phyloP scores from a whole-genome alignment of 2,797 vertebrate species.

The Sebastes itinus region DNA sequence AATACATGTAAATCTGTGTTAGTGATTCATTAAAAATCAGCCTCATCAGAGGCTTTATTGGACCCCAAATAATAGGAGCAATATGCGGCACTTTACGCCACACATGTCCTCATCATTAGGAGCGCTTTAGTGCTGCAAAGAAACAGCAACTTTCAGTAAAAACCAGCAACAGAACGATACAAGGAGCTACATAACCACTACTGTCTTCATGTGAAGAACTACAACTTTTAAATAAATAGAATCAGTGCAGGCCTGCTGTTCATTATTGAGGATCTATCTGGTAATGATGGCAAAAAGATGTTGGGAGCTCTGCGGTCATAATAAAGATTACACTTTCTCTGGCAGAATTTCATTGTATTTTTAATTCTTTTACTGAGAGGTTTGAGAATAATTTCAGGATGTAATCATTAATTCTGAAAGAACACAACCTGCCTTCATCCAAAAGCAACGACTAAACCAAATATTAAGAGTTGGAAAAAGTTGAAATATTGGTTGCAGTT shows the following conservation, averaged over 20 bases:
- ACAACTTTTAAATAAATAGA: not conserved
- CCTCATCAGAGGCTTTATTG: constrained; percentile 21
- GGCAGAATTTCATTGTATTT: not conserved
- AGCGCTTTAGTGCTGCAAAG: constrained; percentile 16
- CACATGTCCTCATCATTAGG: constrained; percentile 19
- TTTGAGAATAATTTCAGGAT: not conserved
- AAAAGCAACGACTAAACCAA: not conserved
- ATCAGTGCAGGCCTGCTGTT: constrained; percentile 9
- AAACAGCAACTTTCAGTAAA: constrained; percentile 7
- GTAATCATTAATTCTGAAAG: not conserved
- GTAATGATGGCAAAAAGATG: not conserved
- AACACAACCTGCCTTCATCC: no score
- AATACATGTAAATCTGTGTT: not conserved
- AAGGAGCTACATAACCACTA: not conserved
- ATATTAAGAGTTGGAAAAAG: constrained; percentile 10
- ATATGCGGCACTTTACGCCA: constrained; percentile 24
- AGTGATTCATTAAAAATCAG: constrained; percentile 22
- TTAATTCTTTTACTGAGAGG: not conserved
- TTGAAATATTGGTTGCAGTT: not conserved
- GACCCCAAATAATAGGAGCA: constrained; percentile 16
- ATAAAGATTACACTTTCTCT: not conserved
- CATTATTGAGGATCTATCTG: not conserved
- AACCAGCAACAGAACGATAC: not conserved
- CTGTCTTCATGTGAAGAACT: not conserved
- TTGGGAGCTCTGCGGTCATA: not conserved